Evolutionary conservation across 2,113 vertebrate genomes (phyloP).

Genomic region (Noctilio leporinus): DNA sequence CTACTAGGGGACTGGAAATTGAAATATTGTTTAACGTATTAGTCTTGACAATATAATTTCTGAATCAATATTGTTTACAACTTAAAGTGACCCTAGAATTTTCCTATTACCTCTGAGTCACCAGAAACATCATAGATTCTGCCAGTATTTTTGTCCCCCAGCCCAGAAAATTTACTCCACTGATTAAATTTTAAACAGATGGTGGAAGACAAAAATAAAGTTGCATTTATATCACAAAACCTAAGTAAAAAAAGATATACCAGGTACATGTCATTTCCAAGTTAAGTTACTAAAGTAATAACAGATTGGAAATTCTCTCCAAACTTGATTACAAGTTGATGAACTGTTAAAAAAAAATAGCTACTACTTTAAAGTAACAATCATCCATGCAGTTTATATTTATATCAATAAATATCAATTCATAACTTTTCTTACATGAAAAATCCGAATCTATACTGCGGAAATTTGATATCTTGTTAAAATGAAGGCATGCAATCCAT

Average conservation of each 20-base stretch:
- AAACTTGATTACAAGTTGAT: background rate
- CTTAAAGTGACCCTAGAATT: background rate
- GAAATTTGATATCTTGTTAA: background rate
- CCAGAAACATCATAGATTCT: background rate
- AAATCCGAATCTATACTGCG: background rate
- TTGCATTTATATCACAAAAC: background rate
- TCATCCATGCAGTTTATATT: background rate
- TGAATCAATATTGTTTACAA: background rate
- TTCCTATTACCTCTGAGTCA: background rate
- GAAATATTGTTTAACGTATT: constrained; percentile 1
- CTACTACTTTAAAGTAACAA: background rate
- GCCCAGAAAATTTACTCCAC: background rate
- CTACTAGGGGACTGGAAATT: background rate
- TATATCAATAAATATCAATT: background rate
- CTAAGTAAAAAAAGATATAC: background rate
- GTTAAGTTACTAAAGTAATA: background rate
- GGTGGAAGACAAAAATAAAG: background rate
- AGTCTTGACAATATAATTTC: background rate
- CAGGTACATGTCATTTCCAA: background rate
- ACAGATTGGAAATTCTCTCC: background rate
- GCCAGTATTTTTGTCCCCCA: background rate
- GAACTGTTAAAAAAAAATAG: background rate
- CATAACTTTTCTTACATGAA: background rate
- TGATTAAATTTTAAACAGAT: background rate
- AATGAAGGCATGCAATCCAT: background rate